phyloP scores from a whole-genome alignment of 2,797 vertebrate genomes.

The Lindbergichthys nudifrons region DNA sequence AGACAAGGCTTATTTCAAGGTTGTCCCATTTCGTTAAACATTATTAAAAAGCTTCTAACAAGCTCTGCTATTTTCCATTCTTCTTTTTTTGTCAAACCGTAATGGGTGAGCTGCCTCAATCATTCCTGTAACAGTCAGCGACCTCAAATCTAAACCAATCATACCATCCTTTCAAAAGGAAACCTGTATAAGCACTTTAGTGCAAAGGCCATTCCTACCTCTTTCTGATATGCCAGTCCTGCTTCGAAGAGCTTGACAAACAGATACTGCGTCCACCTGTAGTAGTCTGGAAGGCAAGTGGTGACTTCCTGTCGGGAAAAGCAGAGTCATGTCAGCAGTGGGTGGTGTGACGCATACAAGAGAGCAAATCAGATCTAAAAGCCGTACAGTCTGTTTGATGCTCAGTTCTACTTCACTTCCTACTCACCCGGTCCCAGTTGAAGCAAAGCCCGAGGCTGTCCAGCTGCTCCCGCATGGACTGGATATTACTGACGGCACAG shows the following conservation, averaged over 20 bases:
- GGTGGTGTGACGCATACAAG: neutral
- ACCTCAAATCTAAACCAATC: constrained; percentile 23
- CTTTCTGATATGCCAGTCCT: constrained; percentile 96
- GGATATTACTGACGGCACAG: constrained; percentile 88
- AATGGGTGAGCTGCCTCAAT: constrained; percentile 35
- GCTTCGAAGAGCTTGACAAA: constrained; percentile 94
- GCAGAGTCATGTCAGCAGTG: constrained; percentile 32
- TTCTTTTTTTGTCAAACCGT: constrained; percentile 33
- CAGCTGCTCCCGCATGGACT: constrained; percentile 93
- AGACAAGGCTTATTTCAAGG: constrained; percentile 50
- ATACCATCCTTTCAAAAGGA: constrained; percentile 35
- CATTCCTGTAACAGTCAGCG: constrained; percentile 33
- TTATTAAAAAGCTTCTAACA: constrained; percentile 43
- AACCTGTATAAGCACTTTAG: constrained; percentile 16
- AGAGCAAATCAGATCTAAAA: constrained; percentile 1
- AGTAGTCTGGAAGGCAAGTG: constrained; percentile 95
- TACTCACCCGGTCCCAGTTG: constrained; percentile 92
- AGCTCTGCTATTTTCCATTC: constrained; percentile 27
- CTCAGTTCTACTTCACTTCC: constrained; percentile 9
- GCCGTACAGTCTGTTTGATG: neutral
- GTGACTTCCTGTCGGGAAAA: constrained; percentile 90
- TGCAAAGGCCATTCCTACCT: constrained; percentile 83
- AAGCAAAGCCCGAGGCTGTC: constrained; percentile 93
- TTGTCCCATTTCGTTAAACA: constrained; percentile 58
- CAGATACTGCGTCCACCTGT: constrained; percentile 96